Base-by-base conservation (phyloP, 2,797 vertebrate genomes). In the Rhynchotus rufescens region DNA sequence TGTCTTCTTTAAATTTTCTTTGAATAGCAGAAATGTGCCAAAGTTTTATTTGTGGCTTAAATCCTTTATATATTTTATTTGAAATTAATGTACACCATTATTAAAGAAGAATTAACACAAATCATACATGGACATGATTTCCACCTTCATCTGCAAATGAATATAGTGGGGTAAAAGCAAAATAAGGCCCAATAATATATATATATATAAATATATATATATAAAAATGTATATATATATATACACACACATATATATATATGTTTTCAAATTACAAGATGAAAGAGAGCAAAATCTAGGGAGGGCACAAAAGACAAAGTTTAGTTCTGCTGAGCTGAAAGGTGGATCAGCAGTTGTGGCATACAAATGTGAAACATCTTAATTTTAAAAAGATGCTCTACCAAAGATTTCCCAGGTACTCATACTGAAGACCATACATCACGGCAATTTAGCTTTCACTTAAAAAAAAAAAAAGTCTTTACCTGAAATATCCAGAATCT, bases 1-100 rank as follows among this genome's bases (percentile, higher is more conserved):
- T n/a, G n/a, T 90, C 51, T 84, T 86, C 49, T 88, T 34, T 74
- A 82, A 76, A 84, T 95, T 95, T 85, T 78, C 56, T 96, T 47
- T 44, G 54, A 86, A 68, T 47, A 82, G 64, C 57, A 88, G 77
- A 92, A 88, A 65, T 16, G 5, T 56, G 17, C 72, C 80, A 74
- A 94, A 93, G 84, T 87, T 49, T 76, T 62, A 84, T 92, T 42
- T 84, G 52, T 81, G 78, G 64, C 77, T 88, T 66, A 88, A 51
- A 54, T 78, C 78, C 77, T 38, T 17, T 32, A 84, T 77, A 60
- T 34, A 20, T 44, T 93, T 76, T 84, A 45, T 62, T 73, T 92
- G 57, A 74, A 81, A 81, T n/a, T 44, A 90, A 64, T 73, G 60
- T 62, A n/a, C 6, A 47, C 32, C 7, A 2, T 85, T 81, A 84